Conservation (phyloP, 2,113 vertebrate genomes). For the Lophura nycthemera region DNA sequence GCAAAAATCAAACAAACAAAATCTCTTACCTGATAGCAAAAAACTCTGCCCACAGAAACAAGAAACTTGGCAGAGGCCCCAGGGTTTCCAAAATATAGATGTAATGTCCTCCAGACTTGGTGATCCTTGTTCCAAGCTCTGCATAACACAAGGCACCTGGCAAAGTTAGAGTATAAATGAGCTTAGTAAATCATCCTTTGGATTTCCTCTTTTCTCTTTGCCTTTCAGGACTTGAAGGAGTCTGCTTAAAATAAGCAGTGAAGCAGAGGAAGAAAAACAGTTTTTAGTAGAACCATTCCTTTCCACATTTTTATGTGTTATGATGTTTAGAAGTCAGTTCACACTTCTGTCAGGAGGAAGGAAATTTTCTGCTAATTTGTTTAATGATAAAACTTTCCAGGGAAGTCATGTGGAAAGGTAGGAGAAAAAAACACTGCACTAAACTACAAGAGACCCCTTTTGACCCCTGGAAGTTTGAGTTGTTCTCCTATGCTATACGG, state of each 20-base stretch:
- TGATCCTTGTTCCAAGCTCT: constrained; percentile 89
- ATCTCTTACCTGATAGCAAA: constrained; percentile 83
- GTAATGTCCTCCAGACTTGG: constrained; percentile 90
- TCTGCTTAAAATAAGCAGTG: background rate
- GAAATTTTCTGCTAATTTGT: background rate
- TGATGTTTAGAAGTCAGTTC: background rate
- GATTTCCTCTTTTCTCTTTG: background rate
- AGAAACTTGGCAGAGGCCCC: constrained; percentile 86
- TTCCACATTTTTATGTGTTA: background rate
- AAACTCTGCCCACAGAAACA: constrained; percentile 88
- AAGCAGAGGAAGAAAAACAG: background rate
- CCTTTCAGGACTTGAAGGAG: background rate
- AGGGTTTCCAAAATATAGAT: constrained; percentile 88
- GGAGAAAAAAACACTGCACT: background rate
- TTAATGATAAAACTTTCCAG: background rate
- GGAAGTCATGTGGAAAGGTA: background rate
- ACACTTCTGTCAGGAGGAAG: background rate
- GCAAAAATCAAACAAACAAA: background rate
- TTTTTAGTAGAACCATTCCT: background rate
- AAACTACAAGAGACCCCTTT: background rate
- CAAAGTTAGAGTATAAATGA: constrained; percentile 28
- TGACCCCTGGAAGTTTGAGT: background rate
- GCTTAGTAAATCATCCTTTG: background rate
- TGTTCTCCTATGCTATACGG: background rate
- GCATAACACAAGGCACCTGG: constrained; percentile 89